Conservation (phyloP, 2,888 invertebrate species). For the Tetragnatha montana region DNA sequence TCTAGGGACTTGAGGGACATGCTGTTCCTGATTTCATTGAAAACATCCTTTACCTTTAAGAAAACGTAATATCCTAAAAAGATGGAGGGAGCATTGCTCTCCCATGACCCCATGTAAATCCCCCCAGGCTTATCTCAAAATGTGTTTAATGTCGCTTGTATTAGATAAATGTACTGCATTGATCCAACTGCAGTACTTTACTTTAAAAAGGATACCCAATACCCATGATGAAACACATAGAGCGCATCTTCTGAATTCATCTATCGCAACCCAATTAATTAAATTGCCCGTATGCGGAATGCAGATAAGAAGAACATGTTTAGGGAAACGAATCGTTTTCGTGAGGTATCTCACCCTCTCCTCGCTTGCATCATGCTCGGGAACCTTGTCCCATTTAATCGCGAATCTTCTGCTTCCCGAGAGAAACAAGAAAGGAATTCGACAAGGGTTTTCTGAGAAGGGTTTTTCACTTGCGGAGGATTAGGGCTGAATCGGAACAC, state of each 20-base stretch:
- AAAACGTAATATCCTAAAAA: no score
- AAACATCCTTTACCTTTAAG: no score
- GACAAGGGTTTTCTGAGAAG: conserved; percentile 11
- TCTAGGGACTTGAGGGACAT: no score
- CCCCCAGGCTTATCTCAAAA: no score
- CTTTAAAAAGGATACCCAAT: background rate
- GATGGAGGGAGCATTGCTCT: no score
- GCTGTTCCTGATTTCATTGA: no score
- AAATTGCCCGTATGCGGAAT: background rate
- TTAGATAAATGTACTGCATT: no score
- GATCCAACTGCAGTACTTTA: background rate
- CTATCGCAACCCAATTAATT: conserved; percentile 3
- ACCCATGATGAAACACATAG: background rate
- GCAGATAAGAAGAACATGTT: background rate
- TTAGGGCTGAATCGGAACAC: background rate
- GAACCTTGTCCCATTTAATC: conserved; percentile 59
- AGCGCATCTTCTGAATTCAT: background rate
- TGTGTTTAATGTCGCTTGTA: no score
- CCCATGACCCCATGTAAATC: no score
- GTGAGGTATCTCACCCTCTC: conserved; percentile 49
- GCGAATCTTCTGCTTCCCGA: conserved; percentile 53
- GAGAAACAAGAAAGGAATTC: conserved; percentile 29
- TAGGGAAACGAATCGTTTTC: conserved; percentile 28
- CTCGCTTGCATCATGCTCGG: conserved; percentile 38
- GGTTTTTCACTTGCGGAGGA: background rate